These are phyloP conservation scores for Caenorhabditis parvicauda DNA, from an alignment of 2,888 invertebrate genomes.

Conservation along the genomic window DNA sequence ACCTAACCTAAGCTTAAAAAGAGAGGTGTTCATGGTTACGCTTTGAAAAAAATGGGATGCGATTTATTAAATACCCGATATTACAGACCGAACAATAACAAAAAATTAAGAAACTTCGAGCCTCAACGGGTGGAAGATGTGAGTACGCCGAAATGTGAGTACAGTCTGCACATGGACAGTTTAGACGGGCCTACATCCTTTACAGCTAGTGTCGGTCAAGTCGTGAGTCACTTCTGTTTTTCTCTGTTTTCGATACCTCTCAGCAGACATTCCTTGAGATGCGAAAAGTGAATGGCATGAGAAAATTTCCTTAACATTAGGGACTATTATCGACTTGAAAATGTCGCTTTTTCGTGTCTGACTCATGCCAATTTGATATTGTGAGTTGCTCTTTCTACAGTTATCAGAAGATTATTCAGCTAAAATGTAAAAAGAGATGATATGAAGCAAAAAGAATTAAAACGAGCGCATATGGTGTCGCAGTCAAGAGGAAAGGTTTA, in stretches of 20 bases:
- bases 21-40: too few relatives aligned
- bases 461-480: neutral
- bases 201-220: slow-evolving; percentile 31
- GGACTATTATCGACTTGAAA: too few relatives aligned
- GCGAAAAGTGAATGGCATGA: too few relatives aligned
- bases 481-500: slow-evolving; percentile 3
- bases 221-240: slow-evolving; percentile 11
- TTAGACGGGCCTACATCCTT: slow-evolving; percentile 22
- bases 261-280: too few relatives aligned
- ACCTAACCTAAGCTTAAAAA: too few relatives aligned
- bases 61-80: neutral
- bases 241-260: too few relatives aligned
- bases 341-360: too few relatives aligned
- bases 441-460: neutral
- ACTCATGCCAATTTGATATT: too few relatives aligned
- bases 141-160: slow-evolving; percentile 30
- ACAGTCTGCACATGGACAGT: slow-evolving; percentile 25
- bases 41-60: neutral
- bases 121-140: slow-evolving; percentile 6
- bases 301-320: too few relatives aligned
- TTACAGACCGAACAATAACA: neutral
- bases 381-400: too few relatives aligned
- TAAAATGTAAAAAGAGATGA: neutral
- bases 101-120: slow-evolving; percentile 8
- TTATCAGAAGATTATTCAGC: too few relatives aligned